Percentiles rank a stretch among this genome's conserved stretches.
phyloP scores from a whole-genome alignment of 2,797 vertebrate genomes.

The Merluccius polli region DNA sequence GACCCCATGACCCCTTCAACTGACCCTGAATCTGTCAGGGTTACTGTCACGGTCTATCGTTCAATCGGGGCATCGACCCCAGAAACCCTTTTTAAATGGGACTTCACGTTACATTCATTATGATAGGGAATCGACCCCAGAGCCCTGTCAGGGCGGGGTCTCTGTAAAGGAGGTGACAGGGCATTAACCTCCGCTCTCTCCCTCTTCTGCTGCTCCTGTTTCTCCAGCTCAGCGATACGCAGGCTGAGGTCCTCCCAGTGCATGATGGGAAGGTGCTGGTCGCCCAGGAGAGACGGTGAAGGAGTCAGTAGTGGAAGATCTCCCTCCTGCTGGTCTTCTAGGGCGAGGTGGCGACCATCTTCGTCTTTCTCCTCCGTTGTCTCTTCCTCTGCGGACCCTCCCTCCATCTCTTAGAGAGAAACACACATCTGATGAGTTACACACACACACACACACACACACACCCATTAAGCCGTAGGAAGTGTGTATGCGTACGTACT shows the following conservation, averaged over 20 bases:
- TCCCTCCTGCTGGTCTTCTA: conserved; percentile 36
- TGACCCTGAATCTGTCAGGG: background rate
- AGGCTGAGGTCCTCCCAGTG: conserved; percentile 73
- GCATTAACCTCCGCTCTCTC: conserved; percentile 61
- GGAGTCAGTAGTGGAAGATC: conserved; percentile 26
- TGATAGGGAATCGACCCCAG: background rate
- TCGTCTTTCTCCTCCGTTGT: conserved; percentile 35
- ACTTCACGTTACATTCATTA: background rate
- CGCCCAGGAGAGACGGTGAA: conserved; percentile 17
- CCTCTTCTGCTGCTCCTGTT: conserved; percentile 66
- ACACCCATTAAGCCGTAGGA: background rate
- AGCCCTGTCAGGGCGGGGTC: background rate
- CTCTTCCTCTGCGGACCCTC: conserved; percentile 41
- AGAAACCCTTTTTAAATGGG: background rate
- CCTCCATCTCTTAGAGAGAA: conserved; percentile 45
- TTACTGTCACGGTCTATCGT: background rate
- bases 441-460: no score
- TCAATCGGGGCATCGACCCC: background rate
- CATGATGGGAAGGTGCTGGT: conserved; percentile 68
- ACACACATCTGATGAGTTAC: background rate
- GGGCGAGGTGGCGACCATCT: conserved; percentile 24
- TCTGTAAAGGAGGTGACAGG: background rate
- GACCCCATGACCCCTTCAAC: background rate
- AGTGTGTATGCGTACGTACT: no score
- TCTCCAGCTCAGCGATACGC: conserved; percentile 70